These are phyloP conservation scores for Sebastes nivosus DNA, from an alignment of 2,797 vertebrate genomes.

Conservation along the genomic window DNA sequence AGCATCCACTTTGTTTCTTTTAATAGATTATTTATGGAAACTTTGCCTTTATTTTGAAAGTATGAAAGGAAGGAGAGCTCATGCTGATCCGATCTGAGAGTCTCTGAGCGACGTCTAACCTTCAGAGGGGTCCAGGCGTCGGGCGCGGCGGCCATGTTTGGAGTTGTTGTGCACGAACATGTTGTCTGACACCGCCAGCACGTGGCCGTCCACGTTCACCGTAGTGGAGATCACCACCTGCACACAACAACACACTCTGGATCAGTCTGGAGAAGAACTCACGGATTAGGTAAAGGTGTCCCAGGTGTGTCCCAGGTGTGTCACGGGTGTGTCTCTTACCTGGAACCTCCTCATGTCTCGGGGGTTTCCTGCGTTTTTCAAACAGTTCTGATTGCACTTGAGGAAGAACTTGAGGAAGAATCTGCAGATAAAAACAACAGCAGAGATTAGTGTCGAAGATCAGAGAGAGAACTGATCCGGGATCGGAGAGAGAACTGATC, in stretches of 20 bases:
- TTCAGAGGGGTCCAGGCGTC: constrained; percentile 93
- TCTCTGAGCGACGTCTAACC: constrained; percentile 78
- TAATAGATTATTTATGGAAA: neutral
- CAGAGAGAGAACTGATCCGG: neutral
- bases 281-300: too few species aligned
- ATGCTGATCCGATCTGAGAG: neutral
- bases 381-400: constrained; percentile 98
- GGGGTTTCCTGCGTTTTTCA: constrained; percentile 96
- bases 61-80: neutral
- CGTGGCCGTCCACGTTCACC: constrained; percentile 93
- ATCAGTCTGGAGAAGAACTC: neutral
- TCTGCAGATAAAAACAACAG: constrained; percentile 57
- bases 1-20: neutral
- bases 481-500: too few species aligned
- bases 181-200: constrained; percentile 94
- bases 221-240: constrained; percentile 96
- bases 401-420: constrained; percentile 97
- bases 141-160: constrained; percentile 94
- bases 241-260: neutral
- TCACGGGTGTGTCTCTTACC: constrained; percentile 61
- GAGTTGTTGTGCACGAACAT: constrained; percentile 99
- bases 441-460: neutral
- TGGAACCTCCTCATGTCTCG: constrained; percentile 95
- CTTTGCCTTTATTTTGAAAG: neutral
- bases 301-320: neutral